Evolutionary conservation across 2,888 invertebrate genomes (phyloP), one percentile per base, ranked within the genome.

Genomic region (Noctua comes): DNA sequence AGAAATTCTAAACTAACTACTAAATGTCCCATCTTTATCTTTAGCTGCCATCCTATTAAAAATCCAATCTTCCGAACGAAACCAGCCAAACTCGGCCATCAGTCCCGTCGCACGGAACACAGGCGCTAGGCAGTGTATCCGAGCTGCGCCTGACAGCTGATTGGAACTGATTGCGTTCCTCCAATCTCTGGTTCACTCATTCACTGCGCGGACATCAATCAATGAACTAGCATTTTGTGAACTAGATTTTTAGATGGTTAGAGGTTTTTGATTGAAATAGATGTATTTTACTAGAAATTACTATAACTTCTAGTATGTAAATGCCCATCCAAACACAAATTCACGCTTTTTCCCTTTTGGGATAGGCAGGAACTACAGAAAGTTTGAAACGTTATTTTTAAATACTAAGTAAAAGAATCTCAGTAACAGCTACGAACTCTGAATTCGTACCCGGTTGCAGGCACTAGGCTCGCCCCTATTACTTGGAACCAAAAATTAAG

Each of bases 61-160:
- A 69, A 83, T 65, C 21, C 64, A 76, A 76, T 83, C 16, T 40
- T 65, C n/a, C 6, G 16, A 68, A 68, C 21, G 54, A 65, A 72
- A 72, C 40, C 40, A 31, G 24, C 36, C 31, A 40, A 36, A 18
- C 43, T 40, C 43, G 24, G 36, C 43, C 48, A 18, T 79, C 54
- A 31, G 57, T 13, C 10, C 10, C 27, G 24, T 11, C 43, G 11
- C 36, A 31, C 54, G 36, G 64, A 31, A 46, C 48, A 57, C n/a
- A 54, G 16, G 46, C 21, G 13, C 16, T 36, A n/a, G 68, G 48
- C 48, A 36, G 64, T 3, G 70, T 46, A 59, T 76, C 43, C 40
- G 40, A 40, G n/a, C 71, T 86, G 88, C 62, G 46, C 21, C 57
- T 68, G 83, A 86, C 88, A 80, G 21, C 51, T 80, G 86, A 88